Conservation (phyloP, 2,888 invertebrate genomes). For the Amorpha juglandis region DNA sequence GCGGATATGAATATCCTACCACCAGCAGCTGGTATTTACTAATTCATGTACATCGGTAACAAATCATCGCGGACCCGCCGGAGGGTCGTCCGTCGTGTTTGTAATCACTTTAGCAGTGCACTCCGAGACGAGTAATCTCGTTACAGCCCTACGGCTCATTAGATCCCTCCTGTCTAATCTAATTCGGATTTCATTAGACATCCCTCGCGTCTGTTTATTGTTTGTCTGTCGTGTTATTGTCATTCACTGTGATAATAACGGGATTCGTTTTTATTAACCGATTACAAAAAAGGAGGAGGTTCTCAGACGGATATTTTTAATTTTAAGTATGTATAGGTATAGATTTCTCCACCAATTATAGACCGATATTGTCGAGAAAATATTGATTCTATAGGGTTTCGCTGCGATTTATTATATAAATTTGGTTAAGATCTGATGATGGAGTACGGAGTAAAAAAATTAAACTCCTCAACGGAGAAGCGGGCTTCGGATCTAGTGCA, state of each 20-base stretch:
- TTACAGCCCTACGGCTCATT: constrained; percentile 64
- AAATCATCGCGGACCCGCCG: constrained; percentile 38
- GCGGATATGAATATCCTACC: no score
- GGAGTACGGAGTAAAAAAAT: no score
- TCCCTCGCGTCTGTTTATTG: constrained; percentile 43
- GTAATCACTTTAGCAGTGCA: constrained; percentile 43
- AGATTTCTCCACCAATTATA: no score
- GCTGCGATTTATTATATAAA: no score
- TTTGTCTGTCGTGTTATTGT: constrained; percentile 31
- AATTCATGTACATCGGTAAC: constrained; percentile 31
- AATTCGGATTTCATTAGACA: constrained; percentile 72
- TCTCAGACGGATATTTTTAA: no score
- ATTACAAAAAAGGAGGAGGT: no score
- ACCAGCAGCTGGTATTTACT: constrained; percentile 2
- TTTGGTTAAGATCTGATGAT: no score
- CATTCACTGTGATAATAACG: not conserved
- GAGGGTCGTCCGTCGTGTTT: constrained; percentile 31
- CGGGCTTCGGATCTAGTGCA: no score
- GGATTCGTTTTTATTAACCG: not conserved
- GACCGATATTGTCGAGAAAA: no score
- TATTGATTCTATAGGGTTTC: no score
- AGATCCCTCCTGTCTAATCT: constrained; percentile 62
- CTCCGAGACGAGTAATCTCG: constrained; percentile 51
- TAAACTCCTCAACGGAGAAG: no score
- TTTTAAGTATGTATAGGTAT: no score